phyloP scores from a whole-genome alignment of 2,797 vertebrate species.

The Garrulus glandarius region DNA sequence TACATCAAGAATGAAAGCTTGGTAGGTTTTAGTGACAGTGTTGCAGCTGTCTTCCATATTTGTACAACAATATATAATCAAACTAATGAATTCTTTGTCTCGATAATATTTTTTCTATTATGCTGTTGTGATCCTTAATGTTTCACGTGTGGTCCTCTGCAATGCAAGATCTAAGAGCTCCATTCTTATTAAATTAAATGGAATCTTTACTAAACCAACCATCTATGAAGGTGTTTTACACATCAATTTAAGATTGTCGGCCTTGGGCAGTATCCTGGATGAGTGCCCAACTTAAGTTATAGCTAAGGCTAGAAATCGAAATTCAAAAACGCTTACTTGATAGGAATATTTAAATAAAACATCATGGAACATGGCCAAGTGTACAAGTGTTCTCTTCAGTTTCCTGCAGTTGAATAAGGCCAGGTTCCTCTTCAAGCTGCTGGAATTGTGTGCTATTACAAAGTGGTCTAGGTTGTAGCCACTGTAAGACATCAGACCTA shows the following conservation, averaged over 20 bases:
- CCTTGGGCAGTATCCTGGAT: background rate
- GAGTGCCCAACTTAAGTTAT: background rate
- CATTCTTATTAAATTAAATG: background rate
- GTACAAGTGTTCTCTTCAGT: background rate
- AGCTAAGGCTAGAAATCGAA: background rate
- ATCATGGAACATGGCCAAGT: background rate
- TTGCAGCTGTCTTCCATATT: constrained; percentile 11
- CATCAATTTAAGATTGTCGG: background rate
- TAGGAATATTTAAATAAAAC: background rate
- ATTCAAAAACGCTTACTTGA: background rate
- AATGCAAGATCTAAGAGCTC: background rate
- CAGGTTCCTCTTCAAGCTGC: background rate
- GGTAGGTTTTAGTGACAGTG: background rate
- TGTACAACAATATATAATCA: background rate
- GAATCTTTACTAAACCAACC: background rate
- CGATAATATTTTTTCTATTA: background rate
- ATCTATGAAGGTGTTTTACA: background rate
- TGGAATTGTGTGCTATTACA: background rate
- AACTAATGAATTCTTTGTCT: constrained; percentile 10
- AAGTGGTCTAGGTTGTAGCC: fast-evolving
- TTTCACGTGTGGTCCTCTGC: background rate
- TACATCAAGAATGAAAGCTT: background rate
- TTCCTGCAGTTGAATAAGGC: background rate
- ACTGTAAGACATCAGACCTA: background rate
- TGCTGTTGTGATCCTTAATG: background rate